Evolutionary conservation across 1,140 invertebrate species (phyloP).

Genomic region (Brachionus calyciflorus): DNA sequence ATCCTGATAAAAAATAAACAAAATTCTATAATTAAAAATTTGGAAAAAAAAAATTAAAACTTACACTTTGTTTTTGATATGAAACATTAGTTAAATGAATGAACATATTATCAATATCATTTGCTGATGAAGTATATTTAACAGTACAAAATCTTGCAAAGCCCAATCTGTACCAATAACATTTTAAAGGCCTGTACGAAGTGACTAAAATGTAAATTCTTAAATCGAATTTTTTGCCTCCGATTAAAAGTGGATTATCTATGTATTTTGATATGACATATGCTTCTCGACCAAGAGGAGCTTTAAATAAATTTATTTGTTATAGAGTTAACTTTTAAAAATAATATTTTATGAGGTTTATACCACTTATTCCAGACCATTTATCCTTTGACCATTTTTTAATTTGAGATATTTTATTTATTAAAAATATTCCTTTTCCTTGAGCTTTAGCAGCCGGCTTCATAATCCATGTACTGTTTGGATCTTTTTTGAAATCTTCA

Average conservation of each 20-base stretch:
- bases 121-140: conserved; percentile 66
- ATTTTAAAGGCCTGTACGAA: conserved; percentile 79
- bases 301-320: conserved; percentile 15
- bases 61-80: conserved; percentile 79
- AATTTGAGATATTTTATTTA: conserved; percentile 65
- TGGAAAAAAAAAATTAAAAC: conserved; percentile 49
- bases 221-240: conserved; percentile 93
- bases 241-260: conserved; percentile 85
- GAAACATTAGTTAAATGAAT: conserved; percentile 82
- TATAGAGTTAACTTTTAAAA: background rate
- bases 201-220: conserved; percentile 90
- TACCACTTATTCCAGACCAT: conserved; percentile 46
- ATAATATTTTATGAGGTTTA: background rate
- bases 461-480: conserved; percentile 92
- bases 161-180: conserved; percentile 65
- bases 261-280: conserved; percentile 78
- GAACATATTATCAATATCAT: conserved; percentile 77
- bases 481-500: conserved; percentile 84
- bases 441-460: conserved; percentile 78
- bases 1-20: conserved; percentile 65
- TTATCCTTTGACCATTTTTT: conserved; percentile 64
- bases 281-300: conserved; percentile 59
- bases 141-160: conserved; percentile 81
- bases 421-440: conserved; percentile 66
- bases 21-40: background rate